Percentiles rank a stretch among this genome's conserved stretches.
Conservation (phyloP, 2,113 vertebrate genomes). For the Micronycteris hirsuta region DNA sequence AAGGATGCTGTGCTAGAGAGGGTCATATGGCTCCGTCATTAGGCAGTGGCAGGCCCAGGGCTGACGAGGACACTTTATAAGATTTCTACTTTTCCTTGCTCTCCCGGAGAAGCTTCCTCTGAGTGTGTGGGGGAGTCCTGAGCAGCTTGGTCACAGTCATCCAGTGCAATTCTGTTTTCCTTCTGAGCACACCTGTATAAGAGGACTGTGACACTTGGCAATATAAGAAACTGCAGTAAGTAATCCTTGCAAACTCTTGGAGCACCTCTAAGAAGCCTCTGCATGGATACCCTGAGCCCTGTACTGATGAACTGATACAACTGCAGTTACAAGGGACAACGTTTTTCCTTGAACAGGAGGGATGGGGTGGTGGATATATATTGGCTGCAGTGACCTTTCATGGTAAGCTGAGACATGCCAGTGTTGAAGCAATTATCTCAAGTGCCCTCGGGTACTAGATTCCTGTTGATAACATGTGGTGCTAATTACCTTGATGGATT, state of each 20-base stretch:
- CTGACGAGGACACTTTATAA: neutral
- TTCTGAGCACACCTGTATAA: neutral
- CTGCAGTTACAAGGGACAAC: constrained; percentile 35
- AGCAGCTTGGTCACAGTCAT: neutral
- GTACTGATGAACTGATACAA: neutral
- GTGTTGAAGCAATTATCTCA: constrained; percentile 81
- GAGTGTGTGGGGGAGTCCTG: neutral
- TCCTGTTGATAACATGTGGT: constrained; percentile 79
- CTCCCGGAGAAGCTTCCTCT: neutral
- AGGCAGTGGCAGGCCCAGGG: neutral
- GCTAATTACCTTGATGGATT: constrained; percentile 83
- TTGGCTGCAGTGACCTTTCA: constrained; percentile 79
- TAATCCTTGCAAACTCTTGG: constrained; percentile 27
- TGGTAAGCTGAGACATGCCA: constrained; percentile 71
- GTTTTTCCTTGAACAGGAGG: constrained; percentile 63
- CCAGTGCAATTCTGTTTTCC: neutral
- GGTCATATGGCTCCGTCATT: neutral
- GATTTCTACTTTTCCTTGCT: neutral
- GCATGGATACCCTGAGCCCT: constrained; percentile 2
- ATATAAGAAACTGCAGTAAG: constrained; percentile 22
- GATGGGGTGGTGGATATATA: constrained; percentile 24
- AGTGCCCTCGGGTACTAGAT: constrained; percentile 74
- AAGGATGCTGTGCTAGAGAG: neutral
- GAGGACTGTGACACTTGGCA: neutral
- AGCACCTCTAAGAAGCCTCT: neutral